Percentiles rank a stretch among this genome's conserved stretches.
These are phyloP conservation scores for Argya squamiceps DNA, from an alignment of 2,797 vertebrate genomes.

Conservation along the genomic window DNA sequence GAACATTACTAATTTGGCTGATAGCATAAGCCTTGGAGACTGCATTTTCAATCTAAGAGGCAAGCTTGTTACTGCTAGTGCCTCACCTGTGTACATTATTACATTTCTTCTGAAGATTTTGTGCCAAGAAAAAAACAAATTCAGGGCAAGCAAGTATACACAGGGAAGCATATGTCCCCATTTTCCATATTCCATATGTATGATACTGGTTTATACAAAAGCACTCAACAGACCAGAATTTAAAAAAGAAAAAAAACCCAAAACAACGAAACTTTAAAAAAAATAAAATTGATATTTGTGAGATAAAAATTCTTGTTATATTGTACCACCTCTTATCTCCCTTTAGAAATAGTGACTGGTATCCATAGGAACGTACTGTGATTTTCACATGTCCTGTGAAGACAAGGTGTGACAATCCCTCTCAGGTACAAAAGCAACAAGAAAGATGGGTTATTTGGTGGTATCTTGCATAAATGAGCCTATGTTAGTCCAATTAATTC, in stretches of 20 bases:
- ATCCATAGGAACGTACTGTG: neutral
- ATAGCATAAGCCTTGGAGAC: neutral
- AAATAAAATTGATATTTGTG: rapidly evolving
- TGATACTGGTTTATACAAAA: neutral
- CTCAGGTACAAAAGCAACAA: neutral
- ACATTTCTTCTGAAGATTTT: neutral
- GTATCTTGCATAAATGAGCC: neutral
- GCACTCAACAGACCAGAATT: neutral
- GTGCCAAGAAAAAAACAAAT: neutral
- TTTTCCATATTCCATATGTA: neutral
- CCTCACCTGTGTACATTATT: neutral
- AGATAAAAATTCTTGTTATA: neutral
- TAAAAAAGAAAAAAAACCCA: neutral
- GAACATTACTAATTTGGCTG: neutral
- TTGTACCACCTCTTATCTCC: neutral
- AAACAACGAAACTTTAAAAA: too few relatives aligned
- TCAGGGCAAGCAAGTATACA: neutral
- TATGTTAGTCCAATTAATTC: neutral
- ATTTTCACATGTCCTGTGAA: neutral
- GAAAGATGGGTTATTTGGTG: neutral
- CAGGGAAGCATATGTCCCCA: neutral
- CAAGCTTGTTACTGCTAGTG: neutral
- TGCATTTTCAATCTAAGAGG: neutral
- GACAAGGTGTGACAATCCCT: neutral
- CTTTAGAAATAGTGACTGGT: neutral